Evolutionary conservation across 2,797 vertebrate species (phyloP).

Genomic region (Gymnopithys bicolor): DNA sequence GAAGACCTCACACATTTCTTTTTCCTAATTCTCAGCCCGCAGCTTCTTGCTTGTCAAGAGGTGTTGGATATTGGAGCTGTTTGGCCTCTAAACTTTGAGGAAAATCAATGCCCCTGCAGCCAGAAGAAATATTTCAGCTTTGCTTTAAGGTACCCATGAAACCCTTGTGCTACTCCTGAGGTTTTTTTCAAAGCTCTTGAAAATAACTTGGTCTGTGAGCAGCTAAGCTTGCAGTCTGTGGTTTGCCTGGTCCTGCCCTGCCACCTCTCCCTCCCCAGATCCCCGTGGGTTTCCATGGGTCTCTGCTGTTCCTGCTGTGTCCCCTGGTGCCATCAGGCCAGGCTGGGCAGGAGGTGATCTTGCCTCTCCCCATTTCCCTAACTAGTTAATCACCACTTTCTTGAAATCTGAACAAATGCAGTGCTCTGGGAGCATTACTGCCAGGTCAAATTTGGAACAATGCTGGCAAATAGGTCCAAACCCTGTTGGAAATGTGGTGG

Average conservation of each 20-base stretch:
- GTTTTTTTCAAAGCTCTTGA: background rate
- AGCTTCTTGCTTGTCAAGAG: background rate
- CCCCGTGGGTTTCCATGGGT: background rate
- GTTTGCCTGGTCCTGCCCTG: background rate
- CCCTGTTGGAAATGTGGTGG: fast-evolving
- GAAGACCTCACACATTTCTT: background rate
- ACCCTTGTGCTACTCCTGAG: background rate
- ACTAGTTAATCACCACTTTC: background rate
- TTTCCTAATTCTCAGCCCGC: background rate
- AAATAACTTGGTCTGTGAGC: background rate
- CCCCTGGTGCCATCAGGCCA: background rate
- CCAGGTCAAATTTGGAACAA: background rate
- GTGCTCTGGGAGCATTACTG: background rate
- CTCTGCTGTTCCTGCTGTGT: background rate
- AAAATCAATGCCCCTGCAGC: background rate
- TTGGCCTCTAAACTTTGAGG: background rate
- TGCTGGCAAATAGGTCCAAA: background rate
- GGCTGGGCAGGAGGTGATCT: background rate
- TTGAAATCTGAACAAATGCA: background rate
- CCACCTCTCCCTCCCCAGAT: background rate
- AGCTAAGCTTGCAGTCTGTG: background rate
- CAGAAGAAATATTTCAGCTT: background rate
- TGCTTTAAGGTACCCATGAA: background rate
- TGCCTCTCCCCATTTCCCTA: background rate
- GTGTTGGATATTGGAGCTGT: background rate